Evolutionary conservation across 2,113 vertebrate genomes (phyloP).

Genomic region (Anolis carolinensis): DNA sequence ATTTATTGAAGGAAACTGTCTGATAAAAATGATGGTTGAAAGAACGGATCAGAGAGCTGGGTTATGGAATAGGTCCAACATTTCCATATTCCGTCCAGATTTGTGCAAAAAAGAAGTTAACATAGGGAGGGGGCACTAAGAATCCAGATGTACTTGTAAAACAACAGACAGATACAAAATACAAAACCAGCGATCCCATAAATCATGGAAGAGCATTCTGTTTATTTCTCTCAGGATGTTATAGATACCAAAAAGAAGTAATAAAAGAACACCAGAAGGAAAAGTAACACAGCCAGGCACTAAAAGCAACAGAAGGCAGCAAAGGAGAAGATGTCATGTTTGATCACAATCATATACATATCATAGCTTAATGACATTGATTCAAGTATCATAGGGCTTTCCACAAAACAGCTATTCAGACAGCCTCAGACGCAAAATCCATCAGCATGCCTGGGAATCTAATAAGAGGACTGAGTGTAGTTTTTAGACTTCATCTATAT

Average conservation of each 20-base stretch:
- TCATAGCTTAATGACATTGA: slow-evolving; percentile 12
- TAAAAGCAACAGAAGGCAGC: slow-evolving; percentile 8
- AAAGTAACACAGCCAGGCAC: neutral
- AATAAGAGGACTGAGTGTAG: neutral
- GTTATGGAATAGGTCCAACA: slow-evolving; percentile 34
- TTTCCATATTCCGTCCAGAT: neutral
- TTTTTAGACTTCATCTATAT: neutral
- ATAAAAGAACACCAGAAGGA: slow-evolving; percentile 16
- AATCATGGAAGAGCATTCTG: slow-evolving; percentile 7
- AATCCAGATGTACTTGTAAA: slow-evolving; percentile 36
- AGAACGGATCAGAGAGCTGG: slow-evolving; percentile 26
- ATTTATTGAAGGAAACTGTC: slow-evolving; percentile 51
- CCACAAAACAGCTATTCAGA: neutral
- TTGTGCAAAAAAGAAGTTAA: neutral
- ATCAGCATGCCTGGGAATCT: neutral
- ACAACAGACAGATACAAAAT: slow-evolving; percentile 2
- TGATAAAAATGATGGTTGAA: slow-evolving; percentile 53
- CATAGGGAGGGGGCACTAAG: neutral
- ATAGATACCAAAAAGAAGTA: slow-evolving; percentile 38
- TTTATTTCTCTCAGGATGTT: slow-evolving; percentile 35
- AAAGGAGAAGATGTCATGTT: neutral
- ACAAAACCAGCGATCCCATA: slow-evolving; percentile 23
- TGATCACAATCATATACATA: slow-evolving; percentile 33
- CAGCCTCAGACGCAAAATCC: slow-evolving; percentile 5
- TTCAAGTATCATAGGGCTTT: neutral